Evolutionary conservation across 2,797 vertebrate species (phyloP), one percentile per base, ranked within the genome.

Genomic region (Podarcis lilfordi): DNA sequence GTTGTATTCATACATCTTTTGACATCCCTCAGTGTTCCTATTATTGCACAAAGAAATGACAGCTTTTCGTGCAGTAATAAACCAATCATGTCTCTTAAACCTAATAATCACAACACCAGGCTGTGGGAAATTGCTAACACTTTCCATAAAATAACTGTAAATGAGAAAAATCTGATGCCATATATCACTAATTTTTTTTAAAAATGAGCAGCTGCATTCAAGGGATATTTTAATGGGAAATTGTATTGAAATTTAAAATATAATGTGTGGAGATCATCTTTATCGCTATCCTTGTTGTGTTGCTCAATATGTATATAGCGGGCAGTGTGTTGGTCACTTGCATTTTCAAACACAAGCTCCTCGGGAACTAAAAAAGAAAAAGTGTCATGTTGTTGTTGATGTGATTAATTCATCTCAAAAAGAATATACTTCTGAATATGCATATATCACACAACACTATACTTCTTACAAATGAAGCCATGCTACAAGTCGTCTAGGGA

Each of bases 1-100:
- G 88, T 93, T 95, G 88, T 81, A 76, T 91, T 94, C 3, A 69
- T 91, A 69, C 43, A 82, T 92, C 93, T 95, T 80, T 92, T 86
- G 90, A 90, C 88, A 92, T 82, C 86, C 90, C 85, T 86, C 86
- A 81, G 66, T 77, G 82, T 87, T 95, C 89, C 84, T 91, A 91
- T 86, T 95, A 88, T 91, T 91, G 72, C 3, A 29, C 86, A 93
- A 90, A 94, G 79, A 95, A 95, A 93, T 91, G n/a, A 75, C 90
- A 80, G 86, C 77, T 94, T 95, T 96, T 95, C 81, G 88, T 94
- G 37, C 77, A 89, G 89, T 91, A 95, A 95, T 95, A 95, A 94
- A 89, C 89, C 92, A 95, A 91, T 96, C 88, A 89, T 79, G 84
- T 23, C 45, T 93, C 80, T 94, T 91, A 84, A 85, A 89, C 85